These are phyloP conservation scores for Metacarcinus magister DNA, from an alignment of 2,888 invertebrate species.

Conservation along the genomic window DNA sequence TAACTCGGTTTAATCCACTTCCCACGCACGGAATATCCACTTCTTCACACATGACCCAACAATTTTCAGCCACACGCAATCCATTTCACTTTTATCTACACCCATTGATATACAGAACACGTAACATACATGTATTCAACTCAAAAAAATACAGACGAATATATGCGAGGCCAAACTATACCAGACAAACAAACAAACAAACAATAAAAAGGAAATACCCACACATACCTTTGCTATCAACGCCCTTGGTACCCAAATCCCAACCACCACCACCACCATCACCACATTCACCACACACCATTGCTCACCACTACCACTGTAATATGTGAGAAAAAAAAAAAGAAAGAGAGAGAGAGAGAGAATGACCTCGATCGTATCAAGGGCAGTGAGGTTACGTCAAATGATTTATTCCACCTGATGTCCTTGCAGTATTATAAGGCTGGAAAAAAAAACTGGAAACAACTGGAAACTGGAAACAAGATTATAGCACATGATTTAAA, in stretches of 20 bases:
- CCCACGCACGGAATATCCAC: not conserved
- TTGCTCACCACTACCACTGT: not conserved
- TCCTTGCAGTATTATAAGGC: not conserved
- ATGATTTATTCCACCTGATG: not conserved
- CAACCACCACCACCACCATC: not conserved
- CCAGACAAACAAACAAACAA: not conserved
- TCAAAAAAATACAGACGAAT: not conserved
- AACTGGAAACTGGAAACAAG: not conserved
- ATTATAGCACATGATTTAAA: not conserved
- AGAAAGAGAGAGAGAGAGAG: constrained; percentile 43
- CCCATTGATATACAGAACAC: not conserved
- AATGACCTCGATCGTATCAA: not conserved
- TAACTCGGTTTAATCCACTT: not conserved
- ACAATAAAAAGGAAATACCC: not conserved
- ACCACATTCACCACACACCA: not conserved
- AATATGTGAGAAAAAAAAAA: constrained; percentile 17
- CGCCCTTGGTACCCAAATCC: not conserved
- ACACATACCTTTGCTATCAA: not conserved
- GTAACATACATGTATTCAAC: not conserved
- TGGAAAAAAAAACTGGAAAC: not conserved
- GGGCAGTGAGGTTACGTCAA: constrained; percentile 3
- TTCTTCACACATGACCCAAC: not conserved
- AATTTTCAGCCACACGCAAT: not conserved
- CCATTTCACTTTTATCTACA: not conserved
- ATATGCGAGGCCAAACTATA: not conserved